phyloP scores from a whole-genome alignment of 1,140 invertebrate genomes.

The Drosophila insularis region DNA sequence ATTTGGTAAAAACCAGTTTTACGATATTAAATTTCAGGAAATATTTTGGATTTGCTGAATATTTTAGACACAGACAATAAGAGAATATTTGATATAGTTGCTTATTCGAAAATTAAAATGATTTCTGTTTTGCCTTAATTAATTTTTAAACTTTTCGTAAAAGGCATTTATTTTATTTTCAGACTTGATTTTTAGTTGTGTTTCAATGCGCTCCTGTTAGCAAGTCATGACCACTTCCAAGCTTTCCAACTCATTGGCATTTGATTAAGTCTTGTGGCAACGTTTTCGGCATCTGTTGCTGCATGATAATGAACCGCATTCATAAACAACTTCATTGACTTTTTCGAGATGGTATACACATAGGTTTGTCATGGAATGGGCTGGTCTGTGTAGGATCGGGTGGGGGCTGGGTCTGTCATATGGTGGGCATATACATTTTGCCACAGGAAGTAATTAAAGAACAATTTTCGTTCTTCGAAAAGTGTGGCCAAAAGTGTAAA shows the following conservation, averaged over 20 bases:
- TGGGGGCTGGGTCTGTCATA: constrained; percentile 8
- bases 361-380: too few relatives aligned
- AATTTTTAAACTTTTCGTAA: too few relatives aligned
- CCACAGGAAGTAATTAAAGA: constrained; percentile 75
- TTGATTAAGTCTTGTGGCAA: constrained; percentile 62
- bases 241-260: constrained; percentile 34
- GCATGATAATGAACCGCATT: constrained; percentile 73
- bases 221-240: not conserved
- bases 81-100: too few relatives aligned
- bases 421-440: constrained; percentile 10
- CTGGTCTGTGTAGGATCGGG: too few relatives aligned
- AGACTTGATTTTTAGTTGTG: too few relatives aligned
- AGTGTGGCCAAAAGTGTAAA: constrained; percentile 40
- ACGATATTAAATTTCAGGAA: too few relatives aligned
- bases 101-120: too few relatives aligned
- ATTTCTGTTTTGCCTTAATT: too few relatives aligned
- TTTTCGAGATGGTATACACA: constrained; percentile 2
- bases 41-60: too few relatives aligned
- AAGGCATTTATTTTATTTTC: too few relatives aligned
- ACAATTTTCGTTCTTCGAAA: constrained; percentile 74
- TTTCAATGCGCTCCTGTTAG: not conserved
- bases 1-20: too few relatives aligned
- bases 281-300: constrained; percentile 67
- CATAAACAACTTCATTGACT: constrained; percentile 69
- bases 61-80: too few relatives aligned